A percentile compares a stretch with the other conserved stretches of the same genome.
Evolutionary conservation across 2,113 vertebrate genomes (phyloP).

Genomic region (Natator depressus): DNA sequence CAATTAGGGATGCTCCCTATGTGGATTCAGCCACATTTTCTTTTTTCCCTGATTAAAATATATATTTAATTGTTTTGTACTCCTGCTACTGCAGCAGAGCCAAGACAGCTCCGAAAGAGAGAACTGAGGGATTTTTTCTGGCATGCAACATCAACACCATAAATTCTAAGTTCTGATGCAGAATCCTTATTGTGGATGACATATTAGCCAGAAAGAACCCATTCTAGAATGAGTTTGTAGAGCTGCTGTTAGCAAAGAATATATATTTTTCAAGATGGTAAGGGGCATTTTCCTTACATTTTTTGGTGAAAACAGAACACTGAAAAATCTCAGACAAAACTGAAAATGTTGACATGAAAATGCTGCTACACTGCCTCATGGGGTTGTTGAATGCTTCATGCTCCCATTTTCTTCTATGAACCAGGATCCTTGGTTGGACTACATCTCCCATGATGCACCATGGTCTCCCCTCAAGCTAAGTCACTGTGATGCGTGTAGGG

Average conservation of each 20-base stretch:
- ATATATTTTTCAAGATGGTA: neutral
- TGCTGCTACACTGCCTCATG: neutral
- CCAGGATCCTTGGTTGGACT: neutral
- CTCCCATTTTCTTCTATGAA: neutral
- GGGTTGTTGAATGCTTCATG: too few relatives aligned
- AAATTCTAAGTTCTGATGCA: neutral
- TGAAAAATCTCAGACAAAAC: neutral
- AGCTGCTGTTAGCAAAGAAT: neutral
- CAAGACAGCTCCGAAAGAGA: neutral
- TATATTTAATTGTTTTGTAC: neutral
- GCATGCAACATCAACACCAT: neutral
- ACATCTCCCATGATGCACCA: neutral
- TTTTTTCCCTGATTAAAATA: neutral
- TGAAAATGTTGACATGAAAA: neutral
- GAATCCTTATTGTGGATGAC: neutral
- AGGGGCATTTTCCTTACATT: neutral
- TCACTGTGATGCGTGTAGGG: neutral
- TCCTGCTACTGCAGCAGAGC: neutral
- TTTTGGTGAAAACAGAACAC: neutral
- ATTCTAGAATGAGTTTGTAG: neutral
- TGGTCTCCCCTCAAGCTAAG: neutral
- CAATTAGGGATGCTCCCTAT: fast-evolving
- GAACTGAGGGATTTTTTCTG: neutral
- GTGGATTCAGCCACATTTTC: neutral
- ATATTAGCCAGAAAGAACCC: neutral